Base-by-base conservation (phyloP, 2,888 invertebrate genomes). In the Eustalomyia histrio region DNA sequence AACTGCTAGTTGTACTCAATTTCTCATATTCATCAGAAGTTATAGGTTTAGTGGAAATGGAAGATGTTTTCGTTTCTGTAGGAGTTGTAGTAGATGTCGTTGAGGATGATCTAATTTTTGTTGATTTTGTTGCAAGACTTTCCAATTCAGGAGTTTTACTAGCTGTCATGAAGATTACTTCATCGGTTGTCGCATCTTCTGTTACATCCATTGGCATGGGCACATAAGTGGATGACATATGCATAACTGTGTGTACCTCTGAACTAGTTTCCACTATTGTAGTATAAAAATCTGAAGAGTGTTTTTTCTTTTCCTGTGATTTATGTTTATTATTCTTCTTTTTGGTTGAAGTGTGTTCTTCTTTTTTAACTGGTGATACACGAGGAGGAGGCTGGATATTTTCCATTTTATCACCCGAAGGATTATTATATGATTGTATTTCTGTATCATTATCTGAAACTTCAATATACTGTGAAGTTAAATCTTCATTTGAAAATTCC, bases 131-230 rank as follows among this genome's bases (percentile, higher is more conserved):
- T 16, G 57, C 18, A 2, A 65, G 76, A 7, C 83, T 76, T 17
- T 89, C 89, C 64, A 89, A 69, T 1, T 85, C 84, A 0, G 90
- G 89, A 0, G 89, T 89, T 29, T 86, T 87, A 65, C 86, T 89
- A 10, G 89, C 87, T n/a, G 90, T 88, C 87, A 88, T 87, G 52
- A 89, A 87, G 60, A 88, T 88, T 0, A 89, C 87, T 69, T 91
- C 91, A 58, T 90, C 89, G 14, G 87, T 86, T 2, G 90, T 88
- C 1, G 60, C 50, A 14, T 78, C 82, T 73, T 85, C 87, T 1
- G 74, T 83, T 12, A 71, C 84, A n/a, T 85, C 86, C 86, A 90
- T 88, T 3, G 87, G 84, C 86, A 89, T 87, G n/a, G 89, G 86
- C 57, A 87, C 84, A 68, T 89, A 88, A 2, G 85, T 84, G 2